These are phyloP conservation scores for Caenorhabditis imperialis DNA, from an alignment of 2,888 invertebrate species.

Conservation along the genomic window DNA sequence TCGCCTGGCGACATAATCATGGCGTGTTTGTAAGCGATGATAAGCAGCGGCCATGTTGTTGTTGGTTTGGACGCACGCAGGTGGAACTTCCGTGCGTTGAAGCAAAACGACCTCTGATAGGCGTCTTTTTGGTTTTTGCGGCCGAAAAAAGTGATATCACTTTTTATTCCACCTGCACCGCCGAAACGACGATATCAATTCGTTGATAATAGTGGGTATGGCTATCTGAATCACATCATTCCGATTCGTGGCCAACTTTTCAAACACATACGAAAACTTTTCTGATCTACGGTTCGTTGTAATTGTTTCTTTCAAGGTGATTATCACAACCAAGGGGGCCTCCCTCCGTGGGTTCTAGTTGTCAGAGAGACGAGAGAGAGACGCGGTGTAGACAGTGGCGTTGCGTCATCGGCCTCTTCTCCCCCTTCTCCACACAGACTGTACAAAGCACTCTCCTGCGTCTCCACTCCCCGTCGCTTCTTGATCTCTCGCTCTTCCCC, in stretches of 20 bases:
- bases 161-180: conserved; percentile 17
- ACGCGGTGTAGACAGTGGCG: conserved; percentile 10
- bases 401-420: conserved; percentile 30
- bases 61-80: conserved; percentile 12
- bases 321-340: no score
- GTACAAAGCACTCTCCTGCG: conserved; percentile 30
- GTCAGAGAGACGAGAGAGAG: conserved; percentile 1
- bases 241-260: background rate
- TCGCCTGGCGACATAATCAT: no score
- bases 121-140: conserved; percentile 6
- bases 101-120: conserved; percentile 1
- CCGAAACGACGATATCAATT: conserved; percentile 32
- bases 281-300: no score
- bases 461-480: conserved; percentile 15
- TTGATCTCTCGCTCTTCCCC: conserved; percentile 35
- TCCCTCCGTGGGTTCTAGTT: no score
- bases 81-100: conserved; percentile 28
- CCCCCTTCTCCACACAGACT: no score
- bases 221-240: conserved; percentile 8
- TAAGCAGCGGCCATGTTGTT: no score
- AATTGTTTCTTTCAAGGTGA: no score
- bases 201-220: conserved; percentile 30
- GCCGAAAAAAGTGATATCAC: conserved; percentile 44
- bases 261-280: no score
- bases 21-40: no score